phyloP scores from a whole-genome alignment of 2,113 vertebrate species.

The Helogale parvula region DNA sequence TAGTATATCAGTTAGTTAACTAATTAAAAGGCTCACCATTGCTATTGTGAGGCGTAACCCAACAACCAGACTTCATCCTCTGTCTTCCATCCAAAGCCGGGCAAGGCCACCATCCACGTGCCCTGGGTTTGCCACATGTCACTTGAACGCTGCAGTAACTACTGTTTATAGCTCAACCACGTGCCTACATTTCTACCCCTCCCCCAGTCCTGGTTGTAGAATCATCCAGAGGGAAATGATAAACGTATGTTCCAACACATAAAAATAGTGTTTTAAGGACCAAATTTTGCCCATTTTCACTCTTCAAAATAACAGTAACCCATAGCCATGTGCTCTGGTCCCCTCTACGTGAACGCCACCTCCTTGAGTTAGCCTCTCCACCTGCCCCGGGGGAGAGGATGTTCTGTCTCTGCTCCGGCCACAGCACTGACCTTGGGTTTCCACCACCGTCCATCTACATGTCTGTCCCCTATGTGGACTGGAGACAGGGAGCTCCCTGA shows the following conservation, averaged over 20 bases:
- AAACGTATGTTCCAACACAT: not conserved
- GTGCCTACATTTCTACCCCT: not conserved
- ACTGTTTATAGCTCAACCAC: not conserved
- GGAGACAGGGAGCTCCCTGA: not conserved
- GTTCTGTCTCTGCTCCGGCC: not conserved
- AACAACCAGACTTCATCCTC: not conserved
- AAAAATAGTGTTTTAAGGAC: not conserved
- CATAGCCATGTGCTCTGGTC: not conserved
- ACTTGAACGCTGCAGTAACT: not conserved
- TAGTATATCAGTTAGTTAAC: not conserved
- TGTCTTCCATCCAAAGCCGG: not conserved
- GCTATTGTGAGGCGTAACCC: not conserved
- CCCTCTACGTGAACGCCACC: not conserved
- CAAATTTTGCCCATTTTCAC: not conserved
- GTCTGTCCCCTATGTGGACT: not conserved
- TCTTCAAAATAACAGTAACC: not conserved
- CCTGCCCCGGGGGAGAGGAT: not conserved
- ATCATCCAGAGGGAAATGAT: not conserved
- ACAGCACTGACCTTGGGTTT: not conserved
- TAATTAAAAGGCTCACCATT: not conserved
- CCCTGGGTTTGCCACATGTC: not conserved
- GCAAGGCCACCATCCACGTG: not conserved
- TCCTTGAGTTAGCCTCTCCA: not conserved
- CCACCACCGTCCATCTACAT: not conserved
- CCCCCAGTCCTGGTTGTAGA: not conserved